Evolutionary conservation across 2,113 vertebrate species (phyloP).

Genomic region (Prunella himalayana): DNA sequence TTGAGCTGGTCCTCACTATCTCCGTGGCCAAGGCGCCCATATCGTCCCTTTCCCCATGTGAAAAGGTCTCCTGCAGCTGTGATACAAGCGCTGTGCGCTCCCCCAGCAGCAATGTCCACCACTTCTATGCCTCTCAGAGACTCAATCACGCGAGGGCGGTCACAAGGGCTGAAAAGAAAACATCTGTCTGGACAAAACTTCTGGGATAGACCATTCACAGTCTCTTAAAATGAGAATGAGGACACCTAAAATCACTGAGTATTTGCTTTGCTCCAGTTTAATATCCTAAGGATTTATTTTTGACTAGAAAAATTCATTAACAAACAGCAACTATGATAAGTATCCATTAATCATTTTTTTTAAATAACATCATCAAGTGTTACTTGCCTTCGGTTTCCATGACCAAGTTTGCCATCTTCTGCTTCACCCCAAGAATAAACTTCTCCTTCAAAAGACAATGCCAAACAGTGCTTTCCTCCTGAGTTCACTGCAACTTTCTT

Average conservation of each 20-base stretch:
- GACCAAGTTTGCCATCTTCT: conserved; percentile 95
- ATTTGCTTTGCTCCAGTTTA: background rate
- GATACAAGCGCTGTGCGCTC: conserved; percentile 95
- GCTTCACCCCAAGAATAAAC: conserved; percentile 99
- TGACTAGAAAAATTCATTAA: background rate
- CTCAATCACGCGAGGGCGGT: conserved; percentile 95
- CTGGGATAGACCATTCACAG: background rate
- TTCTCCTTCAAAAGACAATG: conserved; percentile 94
- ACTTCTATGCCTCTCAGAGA: conserved; percentile 94
- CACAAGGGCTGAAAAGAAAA: conserved; percentile 84
- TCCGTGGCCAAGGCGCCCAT: conserved; percentile 92
- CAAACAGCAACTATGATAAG: background rate
- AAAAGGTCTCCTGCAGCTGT: conserved; percentile 95
- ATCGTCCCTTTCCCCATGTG: conserved; percentile 96
- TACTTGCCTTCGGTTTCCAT: conserved; percentile 94
- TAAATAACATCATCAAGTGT: background rate
- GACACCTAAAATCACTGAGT: background rate
- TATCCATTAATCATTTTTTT: background rate
- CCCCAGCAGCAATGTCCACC: conserved; percentile 92
- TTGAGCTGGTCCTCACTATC: conserved; percentile 98
- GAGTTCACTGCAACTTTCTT: conserved; percentile 98
- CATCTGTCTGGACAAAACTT: background rate
- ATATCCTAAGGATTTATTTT: background rate
- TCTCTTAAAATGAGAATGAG: background rate
- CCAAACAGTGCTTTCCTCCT: conserved; percentile 96